Base-by-base conservation (phyloP, 1,140 invertebrate genomes). In the Lepidotrigona ventralis region DNA sequence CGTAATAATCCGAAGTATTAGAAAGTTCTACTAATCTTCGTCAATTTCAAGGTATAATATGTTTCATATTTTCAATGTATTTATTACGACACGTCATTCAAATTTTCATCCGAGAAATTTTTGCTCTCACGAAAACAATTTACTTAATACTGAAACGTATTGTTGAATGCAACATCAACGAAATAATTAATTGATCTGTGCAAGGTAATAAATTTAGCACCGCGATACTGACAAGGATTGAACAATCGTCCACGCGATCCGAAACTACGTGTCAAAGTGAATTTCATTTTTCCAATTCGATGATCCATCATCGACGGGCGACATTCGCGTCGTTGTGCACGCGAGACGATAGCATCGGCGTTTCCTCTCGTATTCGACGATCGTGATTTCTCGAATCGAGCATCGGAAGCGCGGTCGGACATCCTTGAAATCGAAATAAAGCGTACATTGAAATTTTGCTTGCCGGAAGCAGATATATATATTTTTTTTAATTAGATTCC, bases 251-350 rank as follows among this genome's bases (percentile, higher is more conserved):
- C 19, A 8, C 1, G 15, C 14, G 19, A 26, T 19, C 1, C 9
- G 51, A 73, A 19, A 5, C 39, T n/a, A 33, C 17, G 66, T 21
- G 46, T 64, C 79, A 74, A 64, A 73, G 70, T 33, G 46, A 80
- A 80, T 80, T 64, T 80, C 46, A 80, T 80, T 80, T 80, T 80
- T 80, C 15, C 79, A 74, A 39, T 26, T 26, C 26, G 21, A 51
- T 73, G 70, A 80, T 74, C 68, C 39, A 29, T 80, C 46, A 80
- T 80, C 26, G 70, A 51, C 79, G 26, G 9, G 33, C 46, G 53
- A 80, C 21, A 12, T 21, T 72, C 19, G 39, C 77, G 17, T 60
- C 46, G 26, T 23, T 60, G 39, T 8, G 58, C 12, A 19, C 56
- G 26, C 39, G 53, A 70, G 56, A 64, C 26, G 58, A 63, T 58